Percentiles rank a stretch among this genome's conserved stretches.
These are phyloP conservation scores for Helicolenus hilgendorfi DNA, from an alignment of 2,797 vertebrate species.

Conservation along the genomic window DNA sequence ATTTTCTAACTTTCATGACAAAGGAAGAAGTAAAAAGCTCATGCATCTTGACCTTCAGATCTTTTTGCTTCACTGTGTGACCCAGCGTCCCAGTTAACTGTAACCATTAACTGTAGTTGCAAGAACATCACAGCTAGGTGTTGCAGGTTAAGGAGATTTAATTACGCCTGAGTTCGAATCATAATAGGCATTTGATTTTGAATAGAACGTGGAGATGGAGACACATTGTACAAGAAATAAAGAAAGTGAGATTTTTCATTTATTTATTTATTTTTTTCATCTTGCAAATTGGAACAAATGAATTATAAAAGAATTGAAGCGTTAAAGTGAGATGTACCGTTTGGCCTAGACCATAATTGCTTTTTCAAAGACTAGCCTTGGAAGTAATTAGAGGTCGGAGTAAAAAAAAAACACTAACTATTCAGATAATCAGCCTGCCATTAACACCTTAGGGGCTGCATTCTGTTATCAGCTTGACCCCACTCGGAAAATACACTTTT, in stretches of 20 bases:
- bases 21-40: background rate
- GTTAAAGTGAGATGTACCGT: conserved; percentile 81
- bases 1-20: background rate
- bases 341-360: conserved; percentile 81
- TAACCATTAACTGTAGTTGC: background rate
- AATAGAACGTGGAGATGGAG: background rate
- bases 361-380: conserved; percentile 82
- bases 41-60: background rate
- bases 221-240: background rate
- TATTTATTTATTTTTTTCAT: conserved; percentile 1
- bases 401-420: conserved; percentile 69
- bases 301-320: conserved; percentile 74
- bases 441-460: conserved; percentile 70
- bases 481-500: conserved; percentile 30
- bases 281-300: conserved; percentile 69
- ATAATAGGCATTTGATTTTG: conserved; percentile 1
- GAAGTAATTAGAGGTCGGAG: conserved; percentile 80
- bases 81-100: background rate
- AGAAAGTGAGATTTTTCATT: background rate
- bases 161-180: background rate
- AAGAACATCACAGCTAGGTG: background rate
- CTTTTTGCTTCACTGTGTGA: background rate
- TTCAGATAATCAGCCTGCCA: conserved; percentile 83
- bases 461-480: conserved; percentile 76
- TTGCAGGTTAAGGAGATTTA: conserved; percentile 1